These are phyloP conservation scores for Arrhamphus sclerolepis DNA, from an alignment of 2,797 vertebrate species.

Conservation along the genomic window DNA sequence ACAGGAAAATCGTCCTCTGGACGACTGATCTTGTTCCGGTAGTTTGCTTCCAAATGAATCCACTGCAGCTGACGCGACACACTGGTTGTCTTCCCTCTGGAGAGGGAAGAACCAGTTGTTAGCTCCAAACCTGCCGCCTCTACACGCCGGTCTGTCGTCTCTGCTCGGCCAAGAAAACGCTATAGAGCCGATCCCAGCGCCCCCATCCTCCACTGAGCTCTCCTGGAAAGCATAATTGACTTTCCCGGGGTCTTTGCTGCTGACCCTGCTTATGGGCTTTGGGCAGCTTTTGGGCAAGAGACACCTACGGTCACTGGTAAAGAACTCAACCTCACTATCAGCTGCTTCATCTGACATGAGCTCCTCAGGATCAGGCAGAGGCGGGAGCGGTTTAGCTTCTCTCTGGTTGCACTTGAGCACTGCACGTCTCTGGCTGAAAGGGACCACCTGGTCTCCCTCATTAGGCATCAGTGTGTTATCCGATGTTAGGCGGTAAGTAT, in stretches of 20 bases:
- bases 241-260: conserved; percentile 86
- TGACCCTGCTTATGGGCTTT: conserved; percentile 57
- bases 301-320: conserved; percentile 85
- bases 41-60: conserved; percentile 51
- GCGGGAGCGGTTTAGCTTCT: conserved; percentile 88
- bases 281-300: conserved; percentile 77
- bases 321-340: conserved; percentile 93
- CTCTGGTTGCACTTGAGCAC: conserved; percentile 77
- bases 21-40: conserved; percentile 66
- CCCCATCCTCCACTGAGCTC: conserved; percentile 28
- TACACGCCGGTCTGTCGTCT: conserved; percentile 35
- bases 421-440: conserved; percentile 84
- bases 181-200: conserved; percentile 21
- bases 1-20: conserved; percentile 80
- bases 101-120: conserved; percentile 34
- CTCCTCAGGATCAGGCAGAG: conserved; percentile 84
- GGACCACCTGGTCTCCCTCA: conserved; percentile 84
- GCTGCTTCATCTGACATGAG: conserved; percentile 84
- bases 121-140: conserved; percentile 28
- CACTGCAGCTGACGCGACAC: conserved; percentile 20
- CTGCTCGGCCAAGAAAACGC: conserved; percentile 69
- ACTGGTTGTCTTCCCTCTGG: conserved; percentile 45
- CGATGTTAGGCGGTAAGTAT: conserved; percentile 69
- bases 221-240: conserved; percentile 92
- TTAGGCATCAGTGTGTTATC: conserved; percentile 49